A percentile compares a stretch with the other conserved stretches of the same genome.
These are phyloP conservation scores for Rhynchopsitta pachyrhyncha DNA, from an alignment of 2,113 vertebrate species.

Conservation along the genomic window DNA sequence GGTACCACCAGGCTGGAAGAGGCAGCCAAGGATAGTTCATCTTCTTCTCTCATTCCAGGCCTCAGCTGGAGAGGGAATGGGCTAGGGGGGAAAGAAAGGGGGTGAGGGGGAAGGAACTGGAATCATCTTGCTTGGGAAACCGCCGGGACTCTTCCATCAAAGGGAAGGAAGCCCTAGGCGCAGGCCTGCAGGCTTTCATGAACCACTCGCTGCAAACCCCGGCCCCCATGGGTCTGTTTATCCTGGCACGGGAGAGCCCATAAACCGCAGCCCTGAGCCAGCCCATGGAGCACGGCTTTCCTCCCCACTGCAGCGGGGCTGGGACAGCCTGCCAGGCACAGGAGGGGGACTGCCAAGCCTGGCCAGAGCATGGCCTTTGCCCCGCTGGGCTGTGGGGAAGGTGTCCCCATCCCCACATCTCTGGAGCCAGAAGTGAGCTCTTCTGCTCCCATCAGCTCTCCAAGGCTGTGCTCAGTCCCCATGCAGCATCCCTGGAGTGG, in stretches of 20 bases:
- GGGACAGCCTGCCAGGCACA: background rate
- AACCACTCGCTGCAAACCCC: background rate
- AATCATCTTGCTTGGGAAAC: background rate
- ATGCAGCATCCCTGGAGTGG: background rate
- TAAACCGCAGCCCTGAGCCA: background rate
- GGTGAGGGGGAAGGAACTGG: background rate
- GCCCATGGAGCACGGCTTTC: fast-evolving
- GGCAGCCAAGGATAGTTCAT: background rate
- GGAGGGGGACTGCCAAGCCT: background rate
- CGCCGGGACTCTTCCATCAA: background rate
- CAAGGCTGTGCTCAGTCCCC: background rate
- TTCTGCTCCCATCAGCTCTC: background rate
- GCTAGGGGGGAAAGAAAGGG: background rate
- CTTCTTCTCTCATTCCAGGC: background rate
- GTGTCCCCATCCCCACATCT: fast-evolving
- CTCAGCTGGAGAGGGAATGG: background rate
- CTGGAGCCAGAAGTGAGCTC: fast-evolving
- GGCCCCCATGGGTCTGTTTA: background rate
- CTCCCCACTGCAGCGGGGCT: background rate
- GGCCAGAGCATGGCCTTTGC: fast-evolving
- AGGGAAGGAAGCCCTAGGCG: constrained; percentile 2
- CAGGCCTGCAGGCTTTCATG: background rate
- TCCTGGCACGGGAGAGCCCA: background rate
- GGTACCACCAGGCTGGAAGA: background rate
- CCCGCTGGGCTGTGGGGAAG: background rate